These are phyloP conservation scores for Cryptocheilus praepositus DNA, from an alignment of 2,888 invertebrate genomes.

Conservation along the genomic window DNA sequence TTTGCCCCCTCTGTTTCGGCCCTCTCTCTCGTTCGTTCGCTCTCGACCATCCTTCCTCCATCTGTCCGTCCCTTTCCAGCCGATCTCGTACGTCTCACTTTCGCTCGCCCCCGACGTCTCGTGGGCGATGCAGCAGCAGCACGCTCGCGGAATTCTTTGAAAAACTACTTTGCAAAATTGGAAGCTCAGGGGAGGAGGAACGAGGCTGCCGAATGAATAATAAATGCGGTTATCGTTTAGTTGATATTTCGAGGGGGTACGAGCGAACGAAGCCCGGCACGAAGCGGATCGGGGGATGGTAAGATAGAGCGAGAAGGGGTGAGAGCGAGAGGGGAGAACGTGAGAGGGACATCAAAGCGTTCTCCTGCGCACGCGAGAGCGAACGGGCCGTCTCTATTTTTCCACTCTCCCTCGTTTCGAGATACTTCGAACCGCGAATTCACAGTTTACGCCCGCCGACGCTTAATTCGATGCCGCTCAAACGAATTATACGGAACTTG, in stretches of 20 bases:
- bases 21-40: not conserved
- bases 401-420: not conserved
- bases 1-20: not conserved
- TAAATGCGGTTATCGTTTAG: conserved; percentile 81
- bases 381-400: not conserved
- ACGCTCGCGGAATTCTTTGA: conserved; percentile 56
- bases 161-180: conserved; percentile 71
- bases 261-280: conserved; percentile 73
- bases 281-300: conserved; percentile 24
- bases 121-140: conserved; percentile 19
- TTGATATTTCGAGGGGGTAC: conserved; percentile 77
- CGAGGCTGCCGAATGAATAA: conserved; percentile 77
- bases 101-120: conserved; percentile 11
- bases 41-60: not conserved
- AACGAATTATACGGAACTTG: no score
- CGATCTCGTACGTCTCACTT: not conserved
- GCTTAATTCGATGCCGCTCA: conserved; percentile 18
- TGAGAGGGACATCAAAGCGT: no score
- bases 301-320: conserved; percentile 19
- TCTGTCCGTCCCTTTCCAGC: not conserved
- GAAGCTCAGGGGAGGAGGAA: conserved; percentile 49
- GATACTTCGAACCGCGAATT: conserved; percentile 2
- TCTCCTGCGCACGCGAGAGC: not conserved
- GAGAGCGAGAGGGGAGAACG: no score
- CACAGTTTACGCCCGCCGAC: conserved; percentile 6